These are phyloP conservation scores for Crossaster papposus DNA, from an alignment of 53 echinoderm and acorn worm genomes.

Conservation along the genomic window DNA sequence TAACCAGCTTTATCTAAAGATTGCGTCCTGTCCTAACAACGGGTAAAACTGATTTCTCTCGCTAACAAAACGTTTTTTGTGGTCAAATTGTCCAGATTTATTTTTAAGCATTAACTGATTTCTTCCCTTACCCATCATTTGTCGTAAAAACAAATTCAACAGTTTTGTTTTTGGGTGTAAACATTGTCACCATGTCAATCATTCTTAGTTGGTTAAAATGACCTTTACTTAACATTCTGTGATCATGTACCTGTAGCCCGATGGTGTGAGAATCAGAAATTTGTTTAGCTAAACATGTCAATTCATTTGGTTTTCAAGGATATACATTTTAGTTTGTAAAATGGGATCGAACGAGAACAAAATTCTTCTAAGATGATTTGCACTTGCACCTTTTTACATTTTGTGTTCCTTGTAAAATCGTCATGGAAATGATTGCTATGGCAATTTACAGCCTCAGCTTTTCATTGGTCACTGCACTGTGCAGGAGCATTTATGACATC, in stretches of 20 bases:
- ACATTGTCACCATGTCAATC: background rate
- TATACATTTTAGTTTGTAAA: background rate
- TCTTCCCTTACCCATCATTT: background rate
- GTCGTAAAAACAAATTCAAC: background rate
- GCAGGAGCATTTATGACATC: background rate
- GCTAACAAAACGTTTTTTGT: conserved; percentile 15
- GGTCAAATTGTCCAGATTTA: background rate
- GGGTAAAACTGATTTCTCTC: conserved; percentile 49
- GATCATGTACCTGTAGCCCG: background rate
- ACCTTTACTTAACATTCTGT: background rate
- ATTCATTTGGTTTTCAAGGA: too few relatives aligned
- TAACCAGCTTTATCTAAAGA: conserved; percentile 57
- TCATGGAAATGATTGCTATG: conserved; percentile 5
- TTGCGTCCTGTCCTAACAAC: conserved; percentile 55
- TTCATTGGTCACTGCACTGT: background rate
- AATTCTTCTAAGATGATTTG: background rate
- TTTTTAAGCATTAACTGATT: conserved; percentile 8
- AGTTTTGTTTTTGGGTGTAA: background rate
- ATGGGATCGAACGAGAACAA: background rate
- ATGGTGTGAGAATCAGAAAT: too few relatives aligned
- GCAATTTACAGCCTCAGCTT: background rate
- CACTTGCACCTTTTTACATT: conserved; percentile 1
- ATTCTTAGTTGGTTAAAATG: background rate
- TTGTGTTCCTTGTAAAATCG: background rate
- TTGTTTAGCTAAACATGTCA: too few relatives aligned